A percentile compares a stretch with the other conserved stretches of the same genome.
These are phyloP conservation scores for Nothura maculosa DNA, from an alignment of 2,797 vertebrate genomes.

Conservation along the genomic window DNA sequence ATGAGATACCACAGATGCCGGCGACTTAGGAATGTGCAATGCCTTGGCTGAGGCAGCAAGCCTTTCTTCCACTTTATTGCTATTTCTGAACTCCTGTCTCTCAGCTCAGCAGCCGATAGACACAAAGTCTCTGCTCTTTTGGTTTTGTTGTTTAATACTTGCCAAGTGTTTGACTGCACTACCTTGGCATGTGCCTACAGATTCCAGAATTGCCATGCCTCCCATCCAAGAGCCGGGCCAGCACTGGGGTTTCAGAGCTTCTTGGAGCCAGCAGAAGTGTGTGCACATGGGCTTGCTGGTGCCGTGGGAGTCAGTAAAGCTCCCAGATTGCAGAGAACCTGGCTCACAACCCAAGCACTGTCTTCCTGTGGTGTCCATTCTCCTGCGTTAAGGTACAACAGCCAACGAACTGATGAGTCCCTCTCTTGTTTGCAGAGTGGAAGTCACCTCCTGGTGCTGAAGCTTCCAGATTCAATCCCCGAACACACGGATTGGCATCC, in stretches of 20 bases:
- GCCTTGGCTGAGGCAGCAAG: not conserved
- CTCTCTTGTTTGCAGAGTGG: not conserved
- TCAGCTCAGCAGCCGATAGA: not conserved
- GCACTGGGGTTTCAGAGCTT: not conserved
- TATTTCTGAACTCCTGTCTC: not conserved
- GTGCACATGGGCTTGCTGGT: not conserved
- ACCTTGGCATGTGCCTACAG: not conserved
- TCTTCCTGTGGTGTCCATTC: not conserved
- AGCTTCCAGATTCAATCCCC: not conserved
- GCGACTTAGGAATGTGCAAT: not conserved
- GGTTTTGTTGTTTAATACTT: not conserved
- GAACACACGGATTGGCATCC: too few relatives aligned
- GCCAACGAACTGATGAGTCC: not conserved
- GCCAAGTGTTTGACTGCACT: not conserved
- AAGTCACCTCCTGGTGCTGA: not conserved
- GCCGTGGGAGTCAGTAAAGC: not conserved
- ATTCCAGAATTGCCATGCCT: accelerated
- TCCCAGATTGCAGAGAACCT: not conserved
- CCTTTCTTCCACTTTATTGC: not conserved
- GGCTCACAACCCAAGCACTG: not conserved
- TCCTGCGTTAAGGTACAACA: not conserved
- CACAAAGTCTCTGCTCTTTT: not conserved
- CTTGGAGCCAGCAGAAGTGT: not conserved
- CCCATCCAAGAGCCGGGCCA: accelerated
- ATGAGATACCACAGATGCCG: not conserved